Evolutionary conservation across 2,113 vertebrate species (phyloP).

Genomic region (Nothobranchius kuhntae): DNA sequence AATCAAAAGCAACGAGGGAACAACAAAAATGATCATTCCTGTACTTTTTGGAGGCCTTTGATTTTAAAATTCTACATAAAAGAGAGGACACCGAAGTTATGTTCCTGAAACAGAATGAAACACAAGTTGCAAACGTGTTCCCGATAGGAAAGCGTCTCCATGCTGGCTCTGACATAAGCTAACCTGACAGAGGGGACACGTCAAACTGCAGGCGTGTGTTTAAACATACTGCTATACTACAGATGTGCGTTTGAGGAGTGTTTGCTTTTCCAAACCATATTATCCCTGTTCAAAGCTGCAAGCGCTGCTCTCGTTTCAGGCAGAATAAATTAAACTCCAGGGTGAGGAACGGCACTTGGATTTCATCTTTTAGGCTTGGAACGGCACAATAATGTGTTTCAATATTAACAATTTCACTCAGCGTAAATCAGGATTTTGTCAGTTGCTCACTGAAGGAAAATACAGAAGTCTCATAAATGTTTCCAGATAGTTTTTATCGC

Average conservation of each 20-base stretch:
- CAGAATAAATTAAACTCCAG: neutral
- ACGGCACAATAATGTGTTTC: neutral
- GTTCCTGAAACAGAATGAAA: constrained; percentile 5
- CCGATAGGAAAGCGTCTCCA: constrained; percentile 21
- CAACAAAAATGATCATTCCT: too few species aligned
- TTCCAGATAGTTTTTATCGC: neutral
- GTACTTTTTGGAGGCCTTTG: too few species aligned
- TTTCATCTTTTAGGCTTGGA: neutral
- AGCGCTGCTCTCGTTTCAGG: neutral
- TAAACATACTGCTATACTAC: constrained; percentile 38
- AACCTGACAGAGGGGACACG: constrained; percentile 56
- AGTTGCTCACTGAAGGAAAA: neutral
- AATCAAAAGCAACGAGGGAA: too few species aligned
- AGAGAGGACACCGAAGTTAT: neutral
- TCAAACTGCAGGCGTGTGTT: constrained; percentile 46
- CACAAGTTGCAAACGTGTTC: constrained; percentile 31
- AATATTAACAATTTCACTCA: neutral
- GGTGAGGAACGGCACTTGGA: neutral
- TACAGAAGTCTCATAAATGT: neutral
- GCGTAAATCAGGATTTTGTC: neutral
- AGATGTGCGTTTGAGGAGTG: constrained; percentile 49
- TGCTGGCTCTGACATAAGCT: constrained; percentile 47
- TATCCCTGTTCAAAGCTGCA: constrained; percentile 8
- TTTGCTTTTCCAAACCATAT: constrained; percentile 16
- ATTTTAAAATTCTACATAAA: too few species aligned